phyloP scores from a whole-genome alignment of 2,888 invertebrate genomes.

The Clanis bilineata region DNA sequence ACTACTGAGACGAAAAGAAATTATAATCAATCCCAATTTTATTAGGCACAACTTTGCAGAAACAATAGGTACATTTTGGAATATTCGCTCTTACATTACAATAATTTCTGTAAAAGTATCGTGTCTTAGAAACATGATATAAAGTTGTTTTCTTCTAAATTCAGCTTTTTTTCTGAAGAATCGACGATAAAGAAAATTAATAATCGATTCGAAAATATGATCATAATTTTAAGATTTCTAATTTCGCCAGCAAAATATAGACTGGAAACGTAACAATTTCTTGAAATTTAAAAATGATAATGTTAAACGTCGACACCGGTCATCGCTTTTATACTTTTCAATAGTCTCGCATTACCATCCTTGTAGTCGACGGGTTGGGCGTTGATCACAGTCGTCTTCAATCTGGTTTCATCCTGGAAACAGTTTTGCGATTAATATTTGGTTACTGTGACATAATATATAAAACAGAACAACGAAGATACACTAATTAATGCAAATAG shows the following conservation, averaged over 20 bases:
- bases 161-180: neutral
- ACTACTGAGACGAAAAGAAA: neutral
- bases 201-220: neutral
- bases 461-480: no score
- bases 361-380: constrained; percentile 89
- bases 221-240: constrained; percentile 14
- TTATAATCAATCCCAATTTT: neutral
- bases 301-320: constrained; percentile 80
- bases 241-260: neutral
- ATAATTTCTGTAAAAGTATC: no score
- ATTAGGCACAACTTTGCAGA: neutral
- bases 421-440: neutral
- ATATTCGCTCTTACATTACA: neutral
- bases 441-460: no score
- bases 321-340: constrained; percentile 86
- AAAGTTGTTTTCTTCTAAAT: neutral
- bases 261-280: neutral
- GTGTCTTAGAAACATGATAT: neutral
- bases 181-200: no score
- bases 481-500: no score
- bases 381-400: constrained; percentile 88
- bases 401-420: constrained; percentile 88
- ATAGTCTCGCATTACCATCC: constrained; percentile 87
- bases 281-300: neutral
- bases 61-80: neutral